Evolutionary conservation across 1,140 invertebrate species (phyloP), one percentile per base, ranked within the genome.

Genomic region (Sitobion miscanthi): DNA sequence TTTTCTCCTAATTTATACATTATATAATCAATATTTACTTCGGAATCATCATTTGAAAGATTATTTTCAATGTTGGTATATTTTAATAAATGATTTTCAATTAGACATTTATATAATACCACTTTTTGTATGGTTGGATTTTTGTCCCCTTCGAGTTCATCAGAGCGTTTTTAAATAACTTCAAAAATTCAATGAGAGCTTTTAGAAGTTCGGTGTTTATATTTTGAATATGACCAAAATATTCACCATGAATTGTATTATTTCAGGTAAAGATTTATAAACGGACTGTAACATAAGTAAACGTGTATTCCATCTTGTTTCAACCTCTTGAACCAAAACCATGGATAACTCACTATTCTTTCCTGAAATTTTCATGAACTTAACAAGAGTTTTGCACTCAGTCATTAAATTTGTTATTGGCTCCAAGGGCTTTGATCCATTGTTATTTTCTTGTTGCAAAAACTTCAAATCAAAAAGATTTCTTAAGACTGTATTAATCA

Each of bases 51-150:
- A 86, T 42, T 23, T 5, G 14, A 47, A 47, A 47, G 8, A 86
- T 45, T 45, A 20, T n/a, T 77, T 6, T 35, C 69, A n/a, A 35
- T 4, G 69, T 77, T 77, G n/a, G 30, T 17, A 35, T 77, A 77
- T 77, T 77, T 77, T 8, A 77, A 14, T 77, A 77, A 77, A 35
- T 77, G 11, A 86, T 47, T 86, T 86, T 49, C 49, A 0, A 38
- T 38, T 38, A 1, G 0, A 38, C 1, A 1, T 0, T 38, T 38
- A 1, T 0, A 38, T 38, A n/a, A n/a, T 38, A 1, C 1, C 1
- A 1, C 1, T 1, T 1, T 1, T 1, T 38, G n/a, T n/a, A n/a
- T n/a, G n/a, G n/a, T n/a, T n/a, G n/a, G n/a, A n/a, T n/a, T n/a
- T n/a, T n/a, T n/a, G 0, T 1, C n/a, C n/a, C n/a, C n/a, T n/a